phyloP scores from a whole-genome alignment of 2,797 vertebrate species.

The Gallinago stenura region DNA sequence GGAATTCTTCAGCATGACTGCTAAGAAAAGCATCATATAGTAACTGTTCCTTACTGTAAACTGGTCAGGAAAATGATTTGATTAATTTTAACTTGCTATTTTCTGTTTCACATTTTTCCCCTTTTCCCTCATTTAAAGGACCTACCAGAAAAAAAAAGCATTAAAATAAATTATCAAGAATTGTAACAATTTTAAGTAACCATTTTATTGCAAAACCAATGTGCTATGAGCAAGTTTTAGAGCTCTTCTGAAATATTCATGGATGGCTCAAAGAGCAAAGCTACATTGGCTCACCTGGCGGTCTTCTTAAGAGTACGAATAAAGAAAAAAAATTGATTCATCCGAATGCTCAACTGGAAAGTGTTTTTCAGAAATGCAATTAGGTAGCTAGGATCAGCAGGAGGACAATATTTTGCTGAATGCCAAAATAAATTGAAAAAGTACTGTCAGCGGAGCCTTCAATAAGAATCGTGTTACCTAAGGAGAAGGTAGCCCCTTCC shows the following conservation, averaged over 20 bases:
- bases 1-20: conserved; percentile 28
- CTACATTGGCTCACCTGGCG: background rate
- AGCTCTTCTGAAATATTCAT: background rate
- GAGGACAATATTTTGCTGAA: background rate
- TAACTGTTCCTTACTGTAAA: background rate
- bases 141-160: background rate
- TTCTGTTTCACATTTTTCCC: background rate
- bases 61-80: background rate
- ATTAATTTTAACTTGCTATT: conserved; percentile 31
- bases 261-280: background rate
- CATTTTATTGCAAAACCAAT: background rate
- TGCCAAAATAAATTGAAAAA: background rate
- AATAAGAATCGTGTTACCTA: background rate
- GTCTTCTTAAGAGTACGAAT: background rate
- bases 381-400: background rate
- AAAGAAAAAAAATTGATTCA: background rate
- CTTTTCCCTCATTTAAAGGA: background rate
- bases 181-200: conserved; percentile 16
- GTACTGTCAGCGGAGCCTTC: background rate
- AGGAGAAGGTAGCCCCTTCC: background rate
- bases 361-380: conserved; percentile 9
- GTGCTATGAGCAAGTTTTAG: background rate
- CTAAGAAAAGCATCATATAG: background rate
- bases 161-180: conserved; percentile 12
- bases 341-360: background rate